These are phyloP conservation scores for Pangasius larnaudii DNA, from an alignment of 2,797 vertebrate genomes.

Conservation along the genomic window DNA sequence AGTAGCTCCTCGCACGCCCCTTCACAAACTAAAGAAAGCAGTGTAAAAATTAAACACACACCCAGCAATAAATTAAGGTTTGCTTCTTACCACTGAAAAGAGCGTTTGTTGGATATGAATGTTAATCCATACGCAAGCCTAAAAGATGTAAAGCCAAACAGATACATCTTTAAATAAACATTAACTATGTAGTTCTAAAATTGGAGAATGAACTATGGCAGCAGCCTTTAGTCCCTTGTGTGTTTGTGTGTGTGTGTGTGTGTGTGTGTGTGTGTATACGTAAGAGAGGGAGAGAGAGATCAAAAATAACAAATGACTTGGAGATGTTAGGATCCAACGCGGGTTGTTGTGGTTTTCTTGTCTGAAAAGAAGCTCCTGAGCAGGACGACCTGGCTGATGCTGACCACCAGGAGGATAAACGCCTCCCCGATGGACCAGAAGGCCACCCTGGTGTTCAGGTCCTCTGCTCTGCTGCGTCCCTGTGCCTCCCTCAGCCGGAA, in stretches of 20 bases:
- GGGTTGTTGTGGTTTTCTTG: constrained; percentile 95
- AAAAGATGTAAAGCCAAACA: constrained; percentile 34
- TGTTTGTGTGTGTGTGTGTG: background rate
- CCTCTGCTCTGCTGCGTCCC: constrained; percentile 95
- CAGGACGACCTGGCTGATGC: constrained; percentile 96
- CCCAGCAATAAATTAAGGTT: constrained; percentile 57
- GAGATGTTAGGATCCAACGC: constrained; percentile 89
- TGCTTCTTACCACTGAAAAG: constrained; percentile 27
- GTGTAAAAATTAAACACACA: constrained; percentile 46
- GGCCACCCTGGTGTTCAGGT: constrained; percentile 94
- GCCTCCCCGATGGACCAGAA: constrained; percentile 99
- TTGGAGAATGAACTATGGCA: constrained; percentile 21
- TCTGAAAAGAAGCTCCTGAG: constrained; percentile 98
- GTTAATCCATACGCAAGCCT: constrained; percentile 17
- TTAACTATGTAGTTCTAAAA: constrained; percentile 35
- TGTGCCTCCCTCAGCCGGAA: constrained; percentile 95
- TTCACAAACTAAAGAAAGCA: constrained; percentile 12
- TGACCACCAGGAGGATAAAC: constrained; percentile 94
- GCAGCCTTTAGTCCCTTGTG: constrained; percentile 24
- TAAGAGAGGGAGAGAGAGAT: background rate
- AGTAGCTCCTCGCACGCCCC: background rate
- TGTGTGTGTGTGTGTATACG: background rate
- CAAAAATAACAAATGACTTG: constrained; percentile 12
- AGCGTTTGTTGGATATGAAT: constrained; percentile 7
- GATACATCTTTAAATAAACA: constrained; percentile 49